Percentiles rank a stretch among this genome's conserved stretches.
These are phyloP conservation scores for Luscinia luscinia DNA, from an alignment of 2,797 vertebrate species.

Conservation along the genomic window DNA sequence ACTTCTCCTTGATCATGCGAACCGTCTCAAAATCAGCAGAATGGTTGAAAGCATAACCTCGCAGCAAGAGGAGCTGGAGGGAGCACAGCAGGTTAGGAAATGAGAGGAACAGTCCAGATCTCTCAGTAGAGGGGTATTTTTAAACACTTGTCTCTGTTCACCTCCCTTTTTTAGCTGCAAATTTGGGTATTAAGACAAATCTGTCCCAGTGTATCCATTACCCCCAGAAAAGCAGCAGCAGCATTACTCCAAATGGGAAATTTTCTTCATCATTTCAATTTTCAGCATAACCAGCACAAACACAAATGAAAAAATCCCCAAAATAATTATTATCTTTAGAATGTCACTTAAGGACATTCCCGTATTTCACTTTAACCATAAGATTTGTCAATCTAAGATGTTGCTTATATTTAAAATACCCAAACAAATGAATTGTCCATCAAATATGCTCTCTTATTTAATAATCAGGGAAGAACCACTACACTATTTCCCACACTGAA, in stretches of 20 bases:
- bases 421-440: neutral
- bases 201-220: rapidly evolving
- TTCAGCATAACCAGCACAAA: neutral
- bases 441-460: neutral
- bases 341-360: neutral
- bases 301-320: neutral
- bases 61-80: slow-evolving; percentile 83
- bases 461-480: neutral
- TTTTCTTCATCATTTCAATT: neutral
- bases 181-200: neutral
- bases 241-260: neutral
- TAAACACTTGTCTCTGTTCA: rapidly evolving
- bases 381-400: neutral
- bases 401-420: neutral
- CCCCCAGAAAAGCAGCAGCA: neutral
- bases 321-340: neutral
- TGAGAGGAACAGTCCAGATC: neutral
- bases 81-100: neutral
- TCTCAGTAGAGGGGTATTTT: neutral
- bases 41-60: slow-evolving; percentile 92
- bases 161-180: neutral
- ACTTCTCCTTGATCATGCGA: slow-evolving; percentile 92
- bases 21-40: slow-evolving; percentile 93
- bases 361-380: neutral
- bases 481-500: neutral